Evolutionary conservation across 2,113 vertebrate species (phyloP).

Genomic region (Sinocyclocheilus maitianheensis): DNA sequence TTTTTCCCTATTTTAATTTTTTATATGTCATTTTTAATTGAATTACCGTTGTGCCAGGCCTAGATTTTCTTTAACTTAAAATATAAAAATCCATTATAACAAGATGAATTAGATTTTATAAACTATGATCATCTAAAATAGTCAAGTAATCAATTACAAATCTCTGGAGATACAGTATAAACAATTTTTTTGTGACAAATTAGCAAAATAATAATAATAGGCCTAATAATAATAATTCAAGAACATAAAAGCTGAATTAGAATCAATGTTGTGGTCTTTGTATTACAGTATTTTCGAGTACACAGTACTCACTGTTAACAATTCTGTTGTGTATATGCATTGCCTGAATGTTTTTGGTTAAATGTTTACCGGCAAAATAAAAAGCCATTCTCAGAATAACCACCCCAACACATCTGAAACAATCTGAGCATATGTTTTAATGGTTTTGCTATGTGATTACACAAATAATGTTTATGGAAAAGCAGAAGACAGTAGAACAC

Average conservation of each 20-base stretch:
- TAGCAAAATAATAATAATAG: neutral
- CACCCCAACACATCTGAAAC: neutral
- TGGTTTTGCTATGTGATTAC: conserved; percentile 3
- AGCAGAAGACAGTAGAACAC: conserved; percentile 1
- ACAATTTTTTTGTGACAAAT: neutral
- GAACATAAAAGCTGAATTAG: neutral
- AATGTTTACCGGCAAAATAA: neutral
- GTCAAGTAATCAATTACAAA: too few species aligned
- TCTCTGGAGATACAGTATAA: too few species aligned
- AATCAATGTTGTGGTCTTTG: neutral
- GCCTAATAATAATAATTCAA: neutral
- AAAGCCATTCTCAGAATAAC: neutral
- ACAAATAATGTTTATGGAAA: neutral
- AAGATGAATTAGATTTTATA: neutral
- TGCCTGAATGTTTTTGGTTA: neutral
- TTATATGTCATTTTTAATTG: neutral
- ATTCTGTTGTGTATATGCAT: neutral
- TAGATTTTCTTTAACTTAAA: neutral
- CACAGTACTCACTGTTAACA: neutral
- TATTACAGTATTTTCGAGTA: conserved; percentile 5
- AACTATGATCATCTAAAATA: neutral
- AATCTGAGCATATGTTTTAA: conserved; percentile 34
- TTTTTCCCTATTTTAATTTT: neutral
- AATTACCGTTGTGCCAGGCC: neutral
- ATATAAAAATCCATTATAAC: neutral